Base-by-base conservation (phyloP, 2,888 invertebrate genomes). In the Drosophila kuntzei region DNA sequence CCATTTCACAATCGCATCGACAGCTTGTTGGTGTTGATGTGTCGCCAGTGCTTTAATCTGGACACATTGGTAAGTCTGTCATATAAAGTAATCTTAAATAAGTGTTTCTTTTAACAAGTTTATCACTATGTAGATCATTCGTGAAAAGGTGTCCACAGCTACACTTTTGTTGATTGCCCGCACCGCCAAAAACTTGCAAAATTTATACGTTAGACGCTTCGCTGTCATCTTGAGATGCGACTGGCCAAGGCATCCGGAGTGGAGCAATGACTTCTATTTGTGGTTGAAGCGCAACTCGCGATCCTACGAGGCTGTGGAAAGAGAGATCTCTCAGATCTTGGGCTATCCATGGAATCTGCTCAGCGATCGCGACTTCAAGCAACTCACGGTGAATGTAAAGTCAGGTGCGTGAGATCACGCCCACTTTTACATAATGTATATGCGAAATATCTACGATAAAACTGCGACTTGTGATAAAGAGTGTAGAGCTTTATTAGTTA, bases 121-220 rank as follows among this genome's bases (percentile, higher is more conserved):
- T 6, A n/a, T 43, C 1, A 1, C 1, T 7, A 5, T 7, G 7
- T 2, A 55, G 96, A 92, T 95, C 77, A 93, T 96, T 25, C 94
- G 96, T 7, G 96, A 97, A 90, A 94, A 95, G 82, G 94, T 97
- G 62, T 97, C 97, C 4, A 96, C 96, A 2, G 94, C 95, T 0
- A 97, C 96, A 0, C 93, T 96, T 14, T 91, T 97, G 41, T 93
- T 97, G 12, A 92, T 97, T 43, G 96, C 95, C 0, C 93, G 93
- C 47, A 94, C 94, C 2, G 95, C 95, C 0, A 94, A 94, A 80
- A 94, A 94, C 75, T 91, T 97, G 58, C 93, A 93, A 18, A 93
- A 93, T 57, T 92, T 96, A 2, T 93, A 95, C 74, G 94, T 97
- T 0, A 93, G 97, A 43, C 93, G 95, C 50, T 96, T 96, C 87